A percentile compares a stretch with the other conserved stretches of the same genome.
Conservation (phyloP, 1,140 invertebrate species). For the Pseudomyrmex flavicornis region DNA sequence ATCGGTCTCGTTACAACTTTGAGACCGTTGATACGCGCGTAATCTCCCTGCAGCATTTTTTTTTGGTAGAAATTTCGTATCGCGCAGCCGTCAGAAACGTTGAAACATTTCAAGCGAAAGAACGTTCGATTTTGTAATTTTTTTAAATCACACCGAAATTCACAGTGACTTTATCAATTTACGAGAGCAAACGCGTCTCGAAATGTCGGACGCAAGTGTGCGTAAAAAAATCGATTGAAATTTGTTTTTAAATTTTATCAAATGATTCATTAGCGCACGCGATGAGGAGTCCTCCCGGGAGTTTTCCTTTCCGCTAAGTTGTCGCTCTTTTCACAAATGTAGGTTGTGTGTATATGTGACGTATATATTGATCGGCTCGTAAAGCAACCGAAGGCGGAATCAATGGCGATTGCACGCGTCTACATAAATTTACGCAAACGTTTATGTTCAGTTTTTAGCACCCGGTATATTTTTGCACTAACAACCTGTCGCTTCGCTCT, state of each 20-base stretch:
- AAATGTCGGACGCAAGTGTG: not conserved
- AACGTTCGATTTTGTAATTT: no score
- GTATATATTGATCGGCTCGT: constrained; percentile 62
- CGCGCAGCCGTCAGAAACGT: no score
- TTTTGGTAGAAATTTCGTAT: no score
- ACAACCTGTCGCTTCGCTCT: no score
- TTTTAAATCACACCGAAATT: no score
- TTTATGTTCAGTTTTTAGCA: not conserved
- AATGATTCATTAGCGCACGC: not conserved
- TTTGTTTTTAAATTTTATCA: not conserved
- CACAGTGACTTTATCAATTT: no score
- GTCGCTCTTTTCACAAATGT: constrained; percentile 51
- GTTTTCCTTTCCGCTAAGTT: not conserved
- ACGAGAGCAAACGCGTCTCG: no score
- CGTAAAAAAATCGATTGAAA: not conserved
- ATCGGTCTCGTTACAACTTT: no score
- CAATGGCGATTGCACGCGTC: constrained; percentile 32
- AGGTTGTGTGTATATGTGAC: constrained; percentile 56
- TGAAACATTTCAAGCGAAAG: no score
- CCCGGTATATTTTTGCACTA: no score
- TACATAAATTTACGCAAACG: not conserved
- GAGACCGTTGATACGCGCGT: no score
- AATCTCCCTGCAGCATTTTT: no score
- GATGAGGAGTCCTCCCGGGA: not conserved
- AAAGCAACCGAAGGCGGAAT: constrained; percentile 44